Base-by-base conservation (phyloP, 92 coral and sea anemone genomes). In the Isaurus tuberculatus region DNA sequence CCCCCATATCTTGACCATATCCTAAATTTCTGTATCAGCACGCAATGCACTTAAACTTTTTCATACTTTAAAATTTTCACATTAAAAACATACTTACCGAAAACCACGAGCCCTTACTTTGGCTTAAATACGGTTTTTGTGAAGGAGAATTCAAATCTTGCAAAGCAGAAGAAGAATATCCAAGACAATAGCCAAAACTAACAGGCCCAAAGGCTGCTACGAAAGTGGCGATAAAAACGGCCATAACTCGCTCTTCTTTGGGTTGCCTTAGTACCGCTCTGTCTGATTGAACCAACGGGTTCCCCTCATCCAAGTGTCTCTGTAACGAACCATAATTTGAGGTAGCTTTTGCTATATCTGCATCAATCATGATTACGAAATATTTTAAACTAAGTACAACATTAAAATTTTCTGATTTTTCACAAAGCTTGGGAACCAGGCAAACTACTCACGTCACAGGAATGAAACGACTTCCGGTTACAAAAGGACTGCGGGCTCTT, bases 121-220 rank as follows among this genome's bases (percentile, higher is more conserved):
- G 17, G 16, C 74, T 74, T 37, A 92, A 68, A 70, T 40, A 65
- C 60, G 90, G 83, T 3, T 49, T 44, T 22, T 23, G 28, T 23
- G 36, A 22, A 13, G 71, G 40, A 10, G 66, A 73, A 51, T 83
- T 10, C 23, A 94, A 86, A 61, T 94, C 96, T 49, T 90, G 77
- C 57, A 87, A 73, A 19, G 94, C 98, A 2, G 98, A 93, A 7
- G 98, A 95, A 0, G 98, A 90, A 68, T 95, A 95, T 0, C 90
- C 94, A n/a, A 95, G 75, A 22, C 87, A 87, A 83, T 60, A 95
- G 2, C 98, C 98, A 79, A 93, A 95, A 83, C 93, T 86, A 8
- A 93, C 61, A 5, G 98, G 86, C 0, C 98, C 98, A 6, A 95
- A 81, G 6, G 93, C 88, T 10, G 95, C 97, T 3, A 89, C 72